Base-by-base conservation (phyloP, 2,113 vertebrate species). In the Noturus placidus region DNA sequence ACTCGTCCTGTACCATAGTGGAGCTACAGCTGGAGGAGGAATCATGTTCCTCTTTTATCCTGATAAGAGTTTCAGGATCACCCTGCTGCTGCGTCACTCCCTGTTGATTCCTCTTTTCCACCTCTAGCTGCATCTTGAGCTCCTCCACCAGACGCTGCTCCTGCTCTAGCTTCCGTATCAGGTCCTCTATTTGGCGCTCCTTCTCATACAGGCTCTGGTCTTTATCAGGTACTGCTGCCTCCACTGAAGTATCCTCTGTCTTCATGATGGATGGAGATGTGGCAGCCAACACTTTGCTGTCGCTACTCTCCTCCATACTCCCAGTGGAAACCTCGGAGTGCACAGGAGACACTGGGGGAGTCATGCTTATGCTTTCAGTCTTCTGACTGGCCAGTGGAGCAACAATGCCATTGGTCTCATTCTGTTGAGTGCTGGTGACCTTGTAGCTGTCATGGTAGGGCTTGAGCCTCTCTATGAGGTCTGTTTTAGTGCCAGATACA, bases 151-250 rank as follows among this genome's bases (percentile, higher is more conserved):
- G 94, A 91, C 96, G 96, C 92, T 99, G 98, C 92, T 99, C 98
- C 86, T 98, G 97, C 92, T 99, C 98, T 92, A 99, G 95, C 94
- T 98, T 98, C 88, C 96, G 95, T 94, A 98, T 99, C 50, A 99
- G 93, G 92, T 99, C 98, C 82, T 97, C 97, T 4, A 99, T 99
- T 94, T 99, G 98, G 27, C 96, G 96, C 93, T 99, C 97, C 88
- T 99, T 99, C 92, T 99, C 98, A 13, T 98, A 97, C 27, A 99
- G 97, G 89, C 96, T 96, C 91, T 99, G 97, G 91, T 99, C 98
- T 91, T 98, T 97, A 0, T 97, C 95, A 0, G 93, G 94, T 1
- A 94, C 92, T 27, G 95, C 94, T 7, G 94, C 89, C 38, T 96
- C 96, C 63, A 94, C 46, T 84, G 89, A 63, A 33, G 93, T 89